Evolutionary conservation across 2,888 invertebrate species (phyloP), one percentile per base, ranked within the genome.

Genomic region (Muscina levida): DNA sequence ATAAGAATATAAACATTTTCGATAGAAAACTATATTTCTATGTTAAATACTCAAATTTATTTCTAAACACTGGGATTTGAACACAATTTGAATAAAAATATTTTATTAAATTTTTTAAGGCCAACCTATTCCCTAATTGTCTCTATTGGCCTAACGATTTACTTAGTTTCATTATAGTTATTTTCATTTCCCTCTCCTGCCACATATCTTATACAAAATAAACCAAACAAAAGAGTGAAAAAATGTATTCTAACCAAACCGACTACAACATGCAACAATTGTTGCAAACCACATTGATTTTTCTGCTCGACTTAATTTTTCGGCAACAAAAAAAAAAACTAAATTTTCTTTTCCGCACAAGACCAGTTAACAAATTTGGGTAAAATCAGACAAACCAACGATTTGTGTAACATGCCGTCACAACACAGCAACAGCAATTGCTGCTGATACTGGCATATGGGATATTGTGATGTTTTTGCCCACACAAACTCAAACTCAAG

Each of bases 241-340:
- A 31, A 51, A 51, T 19, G 2, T 19, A 51, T 51, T 51, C 51
- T 17, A 10, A 42, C n/a, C n/a, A n/a, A n/a, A n/a, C n/a, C n/a
- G n/a, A n/a, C n/a, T n/a, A n/a, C 22, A 62, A 6, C 11, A 42
- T 15, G 17, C 42, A 42, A 59, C 62, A 62, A 62, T 62, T 62
- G 62, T 22, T 62, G 15, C 62, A 62, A 62, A 62, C 62, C 62
- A 62, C 62, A 62, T 62, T 62, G 42, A 62, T 62, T 62, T 39
- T 57, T 56, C 26, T 24, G 22, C 15, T 26, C 44, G 31, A n/a
- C 15, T 68, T 6, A 51, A 48, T 62, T 62, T 59, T 72, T 57
- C 59, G 72, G 8, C 37, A 48, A 19, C 46, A 59, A 37, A 31
- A n/a, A n/a, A n/a, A n/a, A n/a, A n/a, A n/a, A n/a, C n/a, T n/a